Evolutionary conservation across 1,140 invertebrate genomes (phyloP).

Genomic region (Cecropterus lyciades): DNA sequence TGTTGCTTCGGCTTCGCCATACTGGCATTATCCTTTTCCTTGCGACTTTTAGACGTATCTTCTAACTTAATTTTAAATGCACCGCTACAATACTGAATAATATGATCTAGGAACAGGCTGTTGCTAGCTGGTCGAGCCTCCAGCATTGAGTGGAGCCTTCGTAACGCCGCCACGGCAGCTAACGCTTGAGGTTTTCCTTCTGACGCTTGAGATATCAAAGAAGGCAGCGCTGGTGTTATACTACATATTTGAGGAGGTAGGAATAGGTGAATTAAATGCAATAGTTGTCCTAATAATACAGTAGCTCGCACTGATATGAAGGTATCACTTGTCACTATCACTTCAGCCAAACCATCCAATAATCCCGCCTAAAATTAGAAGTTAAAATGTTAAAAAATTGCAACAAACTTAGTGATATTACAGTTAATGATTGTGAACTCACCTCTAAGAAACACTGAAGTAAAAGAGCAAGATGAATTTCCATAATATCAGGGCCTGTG

Average conservation of each 20-base stretch:
- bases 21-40: conserved; percentile 72
- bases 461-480: conserved; percentile 95
- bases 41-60: conserved; percentile 64
- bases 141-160: conserved; percentile 91
- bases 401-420: too few relatives aligned
- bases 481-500: conserved; percentile 94
- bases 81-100: conserved; percentile 86
- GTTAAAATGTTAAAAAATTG: conserved; percentile 2
- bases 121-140: conserved; percentile 90
- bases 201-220: conserved; percentile 91
- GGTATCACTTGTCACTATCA: conserved; percentile 94
- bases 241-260: conserved; percentile 94
- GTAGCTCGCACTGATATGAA: conserved; percentile 96
- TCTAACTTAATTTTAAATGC: conserved; percentile 56
- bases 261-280: conserved; percentile 93
- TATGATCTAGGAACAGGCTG: conserved; percentile 93
- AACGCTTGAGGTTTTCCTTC: conserved; percentile 90
- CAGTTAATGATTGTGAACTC: conserved; percentile 6
- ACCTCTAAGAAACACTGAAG: conserved; percentile 93
- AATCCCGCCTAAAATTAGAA: conserved; percentile 88
- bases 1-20: conserved; percentile 57
- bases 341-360: conserved; percentile 95
- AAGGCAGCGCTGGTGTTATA: conserved; percentile 92
- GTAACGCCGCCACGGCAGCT: conserved; percentile 91
- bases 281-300: conserved; percentile 93